Evolutionary conservation across 1,140 invertebrate species (phyloP).

Genomic region (Ladona fulva): DNA sequence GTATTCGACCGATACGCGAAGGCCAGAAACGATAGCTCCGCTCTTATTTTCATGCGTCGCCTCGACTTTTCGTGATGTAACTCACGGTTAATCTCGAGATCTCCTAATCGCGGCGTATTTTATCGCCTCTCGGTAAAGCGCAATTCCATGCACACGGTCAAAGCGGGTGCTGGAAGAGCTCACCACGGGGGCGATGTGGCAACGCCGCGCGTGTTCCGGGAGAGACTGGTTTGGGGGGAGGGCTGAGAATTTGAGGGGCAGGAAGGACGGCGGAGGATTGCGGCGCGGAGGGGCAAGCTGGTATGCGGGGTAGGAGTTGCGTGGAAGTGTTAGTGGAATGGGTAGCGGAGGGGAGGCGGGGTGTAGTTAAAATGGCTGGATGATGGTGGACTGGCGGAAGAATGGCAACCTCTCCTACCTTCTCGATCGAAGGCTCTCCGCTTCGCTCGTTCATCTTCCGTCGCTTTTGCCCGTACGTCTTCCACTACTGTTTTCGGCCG

Average conservation of each 20-base stretch:
- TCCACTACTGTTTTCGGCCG: no score
- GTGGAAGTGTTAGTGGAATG: constrained; percentile 17
- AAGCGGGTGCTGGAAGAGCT: no score
- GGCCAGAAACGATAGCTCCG: no score
- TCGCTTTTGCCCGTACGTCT: constrained; percentile 24
- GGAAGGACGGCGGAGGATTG: constrained; percentile 13
- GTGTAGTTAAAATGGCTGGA: background rate
- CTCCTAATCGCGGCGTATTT: no score
- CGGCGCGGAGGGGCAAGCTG: constrained; percentile 24
- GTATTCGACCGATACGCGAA: no score
- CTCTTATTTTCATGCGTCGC: no score
- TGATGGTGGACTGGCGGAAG: background rate
- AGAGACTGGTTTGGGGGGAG: constrained; percentile 23
- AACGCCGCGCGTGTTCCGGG: constrained; percentile 34
- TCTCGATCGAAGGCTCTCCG: background rate
- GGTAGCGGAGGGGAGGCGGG: background rate
- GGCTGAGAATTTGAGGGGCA: background rate
- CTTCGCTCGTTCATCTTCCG: constrained; percentile 28
- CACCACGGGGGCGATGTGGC: constrained; percentile 30
- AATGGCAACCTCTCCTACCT: background rate
- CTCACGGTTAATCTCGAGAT: no score
- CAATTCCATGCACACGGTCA: no score
- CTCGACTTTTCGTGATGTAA: no score
- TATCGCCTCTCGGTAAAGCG: no score
- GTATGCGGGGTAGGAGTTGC: constrained; percentile 28